A percentile compares a stretch with the other conserved stretches of the same genome.
Evolutionary conservation across 2,888 invertebrate species (phyloP).

Genomic region (Latrodectus hesperus): DNA sequence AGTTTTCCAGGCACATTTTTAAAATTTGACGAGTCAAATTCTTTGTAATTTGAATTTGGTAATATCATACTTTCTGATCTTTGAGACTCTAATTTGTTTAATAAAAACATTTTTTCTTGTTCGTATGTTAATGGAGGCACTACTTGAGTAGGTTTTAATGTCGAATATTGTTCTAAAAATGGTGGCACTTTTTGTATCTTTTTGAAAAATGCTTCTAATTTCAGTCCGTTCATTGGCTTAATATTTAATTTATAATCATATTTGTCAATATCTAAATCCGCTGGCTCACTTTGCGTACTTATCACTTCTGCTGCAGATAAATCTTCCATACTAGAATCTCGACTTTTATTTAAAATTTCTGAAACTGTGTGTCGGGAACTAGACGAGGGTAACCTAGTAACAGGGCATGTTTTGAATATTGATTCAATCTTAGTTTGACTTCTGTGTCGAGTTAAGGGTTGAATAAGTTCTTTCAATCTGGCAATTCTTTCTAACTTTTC

Average conservation of each 20-base stretch:
- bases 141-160: conserved; percentile 64
- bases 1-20: conserved; percentile 18
- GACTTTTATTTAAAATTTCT: conserved; percentile 77
- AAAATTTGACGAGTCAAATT: conserved; percentile 3
- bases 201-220: conserved; percentile 68
- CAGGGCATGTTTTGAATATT: conserved; percentile 71
- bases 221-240: conserved; percentile 69
- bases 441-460: conserved; percentile 82
- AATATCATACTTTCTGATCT: conserved; percentile 38
- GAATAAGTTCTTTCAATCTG: conserved; percentile 86
- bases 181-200: conserved; percentile 68
- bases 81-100: conserved; percentile 51
- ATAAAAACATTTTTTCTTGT: conserved; percentile 53
- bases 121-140: conserved; percentile 63
- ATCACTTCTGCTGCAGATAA: conserved; percentile 61
- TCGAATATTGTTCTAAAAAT: conserved; percentile 63
- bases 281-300: conserved; percentile 68
- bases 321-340: conserved; percentile 73
- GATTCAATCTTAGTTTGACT: conserved; percentile 61
- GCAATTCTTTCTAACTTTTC: conserved; percentile 84
- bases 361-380: conserved; percentile 56
- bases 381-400: conserved; percentile 37
- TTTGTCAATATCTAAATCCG: conserved; percentile 67
- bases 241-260: conserved; percentile 67
- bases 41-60: conserved; percentile 23